phyloP scores from a whole-genome alignment of 2,113 vertebrate genomes.

The Takifugu flavidus region DNA sequence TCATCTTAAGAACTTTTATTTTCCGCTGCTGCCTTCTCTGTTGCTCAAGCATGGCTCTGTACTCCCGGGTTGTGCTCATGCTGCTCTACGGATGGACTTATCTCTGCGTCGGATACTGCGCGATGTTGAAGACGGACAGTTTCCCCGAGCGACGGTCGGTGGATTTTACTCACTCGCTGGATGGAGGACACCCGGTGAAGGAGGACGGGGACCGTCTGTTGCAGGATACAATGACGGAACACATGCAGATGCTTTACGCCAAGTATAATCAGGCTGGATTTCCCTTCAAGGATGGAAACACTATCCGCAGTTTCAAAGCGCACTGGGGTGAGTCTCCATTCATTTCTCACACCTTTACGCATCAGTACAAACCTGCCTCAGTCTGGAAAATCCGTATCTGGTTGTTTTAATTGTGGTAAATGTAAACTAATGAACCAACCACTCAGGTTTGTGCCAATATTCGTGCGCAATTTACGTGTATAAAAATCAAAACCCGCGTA shows the following conservation, averaged over 20 bases:
- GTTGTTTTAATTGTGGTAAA: not conserved
- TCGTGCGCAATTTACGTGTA: not conserved
- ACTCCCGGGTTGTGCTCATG: conserved; percentile 61
- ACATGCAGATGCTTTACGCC: conserved; percentile 90
- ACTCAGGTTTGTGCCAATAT: not conserved
- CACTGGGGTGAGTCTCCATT: conserved; percentile 72
- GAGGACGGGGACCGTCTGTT: conserved; percentile 44
- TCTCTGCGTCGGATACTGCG: conserved; percentile 72
- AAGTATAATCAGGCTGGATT: conserved; percentile 78
- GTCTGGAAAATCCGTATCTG: not conserved
- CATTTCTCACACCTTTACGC: conserved; percentile 23
- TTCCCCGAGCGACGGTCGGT: conserved; percentile 44
- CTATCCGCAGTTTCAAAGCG: conserved; percentile 84
- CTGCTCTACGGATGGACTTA: conserved; percentile 80
- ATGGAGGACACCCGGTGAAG: conserved; percentile 25
- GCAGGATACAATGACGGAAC: conserved; percentile 83
- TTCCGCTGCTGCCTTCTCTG: not conserved
- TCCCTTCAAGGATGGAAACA: conserved; percentile 83
- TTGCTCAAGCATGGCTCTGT: conserved; percentile 71
- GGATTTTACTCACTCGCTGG: conserved; percentile 45
- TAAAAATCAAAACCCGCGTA: too few species aligned
- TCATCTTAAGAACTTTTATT: conserved; percentile 1
- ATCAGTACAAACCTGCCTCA: not conserved
- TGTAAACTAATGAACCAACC: not conserved
- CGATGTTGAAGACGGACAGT: conserved; percentile 60